A percentile compares a stretch with the other conserved stretches of the same genome.
Evolutionary conservation across 1,140 invertebrate genomes (phyloP).

Genomic region (Nephotettix cincticeps): DNA sequence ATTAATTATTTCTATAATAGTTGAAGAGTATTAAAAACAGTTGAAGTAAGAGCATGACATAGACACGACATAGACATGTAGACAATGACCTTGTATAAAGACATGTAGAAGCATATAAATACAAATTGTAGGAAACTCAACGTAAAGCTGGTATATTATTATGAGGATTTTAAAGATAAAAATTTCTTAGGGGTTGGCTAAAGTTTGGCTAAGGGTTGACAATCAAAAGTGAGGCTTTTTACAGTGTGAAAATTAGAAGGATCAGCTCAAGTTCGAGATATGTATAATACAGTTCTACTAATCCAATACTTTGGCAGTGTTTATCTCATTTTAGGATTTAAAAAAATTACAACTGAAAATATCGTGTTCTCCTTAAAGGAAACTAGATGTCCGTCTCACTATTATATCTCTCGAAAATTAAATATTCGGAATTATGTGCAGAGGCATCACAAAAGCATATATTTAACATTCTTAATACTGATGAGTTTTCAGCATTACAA

Average conservation of each 20-base stretch:
- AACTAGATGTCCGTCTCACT: too few species aligned
- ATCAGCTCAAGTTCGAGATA: not conserved
- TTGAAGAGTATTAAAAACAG: not conserved
- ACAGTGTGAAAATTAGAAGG: not conserved
- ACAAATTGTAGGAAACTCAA: not conserved
- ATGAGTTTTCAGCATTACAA: too few species aligned
- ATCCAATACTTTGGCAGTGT: not conserved
- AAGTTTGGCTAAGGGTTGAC: too few species aligned
- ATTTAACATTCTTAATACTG: too few species aligned
- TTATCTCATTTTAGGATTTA: not conserved
- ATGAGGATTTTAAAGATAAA: not conserved
- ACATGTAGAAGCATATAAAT: not conserved
- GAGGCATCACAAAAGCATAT: too few species aligned
- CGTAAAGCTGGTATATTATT: not conserved
- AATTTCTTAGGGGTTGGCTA: not conserved
- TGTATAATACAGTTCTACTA: not conserved
- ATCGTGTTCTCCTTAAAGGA: too few species aligned
- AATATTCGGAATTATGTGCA: too few species aligned
- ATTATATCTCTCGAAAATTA: too few species aligned
- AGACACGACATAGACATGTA: not conserved
- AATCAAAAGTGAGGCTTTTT: too few species aligned
- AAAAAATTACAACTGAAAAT: too few species aligned
- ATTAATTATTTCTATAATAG: not conserved
- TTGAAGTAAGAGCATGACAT: not conserved
- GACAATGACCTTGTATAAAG: slow-evolving; percentile 8